A percentile compares a stretch with the other conserved stretches of the same genome.
Evolutionary conservation across 2,113 vertebrate species (phyloP).

Genomic region (Scalopus aquaticus): DNA sequence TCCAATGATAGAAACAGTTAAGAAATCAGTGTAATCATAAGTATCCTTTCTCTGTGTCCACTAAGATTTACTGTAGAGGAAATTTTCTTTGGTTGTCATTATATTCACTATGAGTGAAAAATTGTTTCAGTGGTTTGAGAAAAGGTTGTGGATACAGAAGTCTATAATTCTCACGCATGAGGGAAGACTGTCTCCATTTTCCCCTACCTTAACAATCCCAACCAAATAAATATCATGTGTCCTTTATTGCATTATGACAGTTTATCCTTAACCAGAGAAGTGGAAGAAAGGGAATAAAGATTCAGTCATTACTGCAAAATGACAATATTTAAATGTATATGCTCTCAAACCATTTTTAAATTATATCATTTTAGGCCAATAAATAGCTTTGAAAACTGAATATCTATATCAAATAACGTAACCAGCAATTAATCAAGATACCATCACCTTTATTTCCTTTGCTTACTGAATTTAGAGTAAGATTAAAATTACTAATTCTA

Average conservation of each 20-base stretch:
- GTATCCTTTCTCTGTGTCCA: not conserved
- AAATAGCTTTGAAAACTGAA: not conserved
- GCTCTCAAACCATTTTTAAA: not conserved
- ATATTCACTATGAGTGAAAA: not conserved
- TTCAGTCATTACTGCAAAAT: constrained; percentile 2
- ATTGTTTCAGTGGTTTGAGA: not conserved
- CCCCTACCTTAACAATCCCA: not conserved
- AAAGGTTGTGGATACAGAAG: no score
- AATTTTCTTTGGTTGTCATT: not conserved
- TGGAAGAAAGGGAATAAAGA: not conserved
- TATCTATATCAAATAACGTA: not conserved
- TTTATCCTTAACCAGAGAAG: not conserved
- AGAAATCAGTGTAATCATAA: not conserved
- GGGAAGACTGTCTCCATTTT: not conserved
- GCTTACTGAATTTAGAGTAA: not conserved
- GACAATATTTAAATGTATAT: not conserved
- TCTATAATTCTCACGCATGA: not conserved
- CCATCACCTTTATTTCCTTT: not conserved
- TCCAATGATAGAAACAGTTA: not conserved
- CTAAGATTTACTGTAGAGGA: not conserved
- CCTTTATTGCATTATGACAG: not conserved
- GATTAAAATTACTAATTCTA: not conserved
- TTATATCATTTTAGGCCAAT: not conserved
- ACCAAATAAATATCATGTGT: not conserved
- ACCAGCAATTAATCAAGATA: not conserved